These are phyloP conservation scores for Orgyia antiqua DNA, from an alignment of 2,888 invertebrate species.

Conservation along the genomic window DNA sequence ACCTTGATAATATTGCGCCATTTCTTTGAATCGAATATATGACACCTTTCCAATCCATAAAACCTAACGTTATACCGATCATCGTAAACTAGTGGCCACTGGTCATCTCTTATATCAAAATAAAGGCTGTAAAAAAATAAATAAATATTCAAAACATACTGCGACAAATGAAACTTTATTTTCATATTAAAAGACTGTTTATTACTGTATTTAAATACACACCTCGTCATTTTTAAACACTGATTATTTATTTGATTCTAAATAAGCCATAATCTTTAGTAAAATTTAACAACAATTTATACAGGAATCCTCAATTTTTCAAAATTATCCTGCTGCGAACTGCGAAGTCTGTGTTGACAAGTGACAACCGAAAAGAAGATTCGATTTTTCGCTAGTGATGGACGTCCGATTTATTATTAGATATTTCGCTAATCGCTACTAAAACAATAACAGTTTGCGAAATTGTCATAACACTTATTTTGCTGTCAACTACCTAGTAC, in stretches of 20 bases:
- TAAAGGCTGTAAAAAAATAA: slow-evolving; percentile 55
- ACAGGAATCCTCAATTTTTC: slow-evolving; percentile 31
- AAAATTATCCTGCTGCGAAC: no score
- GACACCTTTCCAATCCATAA: slow-evolving; percentile 88
- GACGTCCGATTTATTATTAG: no score
- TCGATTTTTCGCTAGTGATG: no score
- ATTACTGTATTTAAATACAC: not conserved
- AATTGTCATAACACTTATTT: no score
- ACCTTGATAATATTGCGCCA: slow-evolving; percentile 88
- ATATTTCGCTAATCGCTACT: no score
- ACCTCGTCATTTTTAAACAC: slow-evolving; percentile 38
- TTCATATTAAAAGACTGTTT: slow-evolving; percentile 1
- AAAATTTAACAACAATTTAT: not conserved
- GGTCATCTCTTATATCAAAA: slow-evolving; percentile 73
- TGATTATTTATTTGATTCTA: not conserved
- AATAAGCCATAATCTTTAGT: no score
- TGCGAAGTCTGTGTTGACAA: no score
- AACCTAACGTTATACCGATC: slow-evolving; percentile 89
- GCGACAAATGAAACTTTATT: not conserved
- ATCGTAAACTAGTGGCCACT: slow-evolving; percentile 89
- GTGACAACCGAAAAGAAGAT: no score
- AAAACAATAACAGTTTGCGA: no score
- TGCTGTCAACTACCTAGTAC: no score
- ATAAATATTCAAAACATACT: slow-evolving; percentile 1
- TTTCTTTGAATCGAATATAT: slow-evolving; percentile 93